Base-by-base conservation (phyloP, 1,140 invertebrate genomes). In the Aphis craccivora region DNA sequence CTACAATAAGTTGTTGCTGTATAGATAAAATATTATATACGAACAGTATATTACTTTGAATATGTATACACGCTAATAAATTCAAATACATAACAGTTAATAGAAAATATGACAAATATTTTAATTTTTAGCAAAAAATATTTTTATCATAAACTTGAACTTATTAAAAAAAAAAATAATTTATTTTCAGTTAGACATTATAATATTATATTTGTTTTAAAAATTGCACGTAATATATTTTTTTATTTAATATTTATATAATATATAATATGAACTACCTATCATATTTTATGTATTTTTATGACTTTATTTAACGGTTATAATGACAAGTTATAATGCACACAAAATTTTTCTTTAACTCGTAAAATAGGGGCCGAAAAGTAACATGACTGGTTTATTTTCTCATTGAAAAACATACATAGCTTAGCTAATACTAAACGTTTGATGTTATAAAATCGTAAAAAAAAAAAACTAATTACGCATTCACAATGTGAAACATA, bases 401-500 rank as follows among this genome's bases (percentile, higher is more conserved):
- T 89, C 87, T 89, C 87, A 89, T 89, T 89, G 87, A 89, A 89
- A 89, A 35, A 53, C 86, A 37, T 20, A 53, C 87, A 35, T 48
- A 53, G n/a, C 45, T 86, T 25, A 40, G 40, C 83, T 40, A 86
- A 86, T 45, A 30, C 18, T 87, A 48, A 87, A 87, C 30, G 86
- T 87, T 48, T 48, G 18, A 91, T 22, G 90, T 91, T 91, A 67
- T 67, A 91, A 91, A 81, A 45, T 83, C n/a, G 76, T 37, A 48
- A 91, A 83, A 91, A 81, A 45, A 81, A 81, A 45, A 92, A 92
- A 91, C 91, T 92, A 92, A 92, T 92, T 92, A 92, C 45, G n/a
- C 76, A 81, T 92, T 83, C 60, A 91, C 90, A 40, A 76, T n/a
- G 40, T 90, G 89, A 51, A 51, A 55, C 89, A 76, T 76, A 76